phyloP scores from a whole-genome alignment of 2,797 vertebrate genomes.

The Glossophaga mutica region DNA sequence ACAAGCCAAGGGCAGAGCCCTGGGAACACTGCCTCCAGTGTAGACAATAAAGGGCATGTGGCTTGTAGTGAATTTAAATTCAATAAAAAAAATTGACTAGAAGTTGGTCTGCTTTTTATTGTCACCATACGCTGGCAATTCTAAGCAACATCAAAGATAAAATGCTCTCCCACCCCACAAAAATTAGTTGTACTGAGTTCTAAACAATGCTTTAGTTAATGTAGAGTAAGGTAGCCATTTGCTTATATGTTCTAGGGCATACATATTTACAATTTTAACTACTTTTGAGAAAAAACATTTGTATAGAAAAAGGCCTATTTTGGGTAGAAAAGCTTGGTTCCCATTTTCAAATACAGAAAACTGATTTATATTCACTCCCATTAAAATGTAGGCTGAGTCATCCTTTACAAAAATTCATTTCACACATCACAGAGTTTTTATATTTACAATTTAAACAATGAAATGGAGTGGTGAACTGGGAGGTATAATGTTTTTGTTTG shows the following conservation, averaged over 20 bases:
- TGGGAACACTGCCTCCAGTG: background rate
- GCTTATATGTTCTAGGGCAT: background rate
- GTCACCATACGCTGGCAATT: background rate
- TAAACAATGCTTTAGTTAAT: background rate
- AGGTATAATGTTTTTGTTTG: slow-evolving; percentile 36
- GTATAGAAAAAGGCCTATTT: background rate
- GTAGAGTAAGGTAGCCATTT: background rate
- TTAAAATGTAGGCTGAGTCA: background rate
- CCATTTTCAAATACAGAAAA: background rate
- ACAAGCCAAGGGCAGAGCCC: background rate
- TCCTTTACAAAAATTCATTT: slow-evolving; percentile 43
- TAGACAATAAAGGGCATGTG: background rate
- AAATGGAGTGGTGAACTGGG: background rate
- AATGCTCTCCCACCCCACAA: background rate
- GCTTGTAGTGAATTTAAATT: background rate
- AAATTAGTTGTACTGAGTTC: background rate
- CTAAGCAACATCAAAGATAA: slow-evolving; percentile 22
- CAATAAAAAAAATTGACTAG: background rate
- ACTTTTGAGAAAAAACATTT: background rate
- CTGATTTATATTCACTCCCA: background rate
- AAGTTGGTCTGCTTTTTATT: background rate
- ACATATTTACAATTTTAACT: background rate
- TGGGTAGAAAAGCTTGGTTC: background rate
- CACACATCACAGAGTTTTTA: slow-evolving; percentile 20
- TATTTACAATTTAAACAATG: slow-evolving; percentile 19